Evolutionary conservation across 2,888 invertebrate species (phyloP).

Genomic region (Liopterus haemorrhoidalis): DNA sequence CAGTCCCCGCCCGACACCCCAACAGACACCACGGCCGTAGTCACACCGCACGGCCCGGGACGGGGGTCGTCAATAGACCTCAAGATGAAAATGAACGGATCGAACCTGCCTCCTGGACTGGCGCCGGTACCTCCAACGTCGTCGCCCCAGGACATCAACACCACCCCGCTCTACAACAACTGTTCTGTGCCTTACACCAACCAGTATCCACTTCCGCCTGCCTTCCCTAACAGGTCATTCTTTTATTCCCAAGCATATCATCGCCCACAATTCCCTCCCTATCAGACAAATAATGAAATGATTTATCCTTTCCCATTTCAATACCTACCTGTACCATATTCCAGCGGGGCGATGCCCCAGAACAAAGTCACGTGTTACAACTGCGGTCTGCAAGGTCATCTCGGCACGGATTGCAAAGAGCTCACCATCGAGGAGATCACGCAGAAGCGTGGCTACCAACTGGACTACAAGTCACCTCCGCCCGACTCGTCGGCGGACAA

Average conservation of each 20-base stretch:
- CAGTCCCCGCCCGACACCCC: slow-evolving; percentile 57
- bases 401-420: slow-evolving; percentile 81
- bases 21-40: slow-evolving; percentile 44
- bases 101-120: slow-evolving; percentile 33
- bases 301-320: slow-evolving; percentile 43
- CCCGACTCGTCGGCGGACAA: slow-evolving; percentile 29
- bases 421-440: slow-evolving; percentile 91
- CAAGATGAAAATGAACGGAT: slow-evolving; percentile 37
- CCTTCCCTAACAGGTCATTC: slow-evolving; percentile 36
- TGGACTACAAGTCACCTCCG: slow-evolving; percentile 51
- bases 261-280: slow-evolving; percentile 43
- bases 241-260: slow-evolving; percentile 41
- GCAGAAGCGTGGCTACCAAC: slow-evolving; percentile 61
- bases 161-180: slow-evolving; percentile 39
- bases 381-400: slow-evolving; percentile 80
- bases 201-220: slow-evolving; percentile 44
- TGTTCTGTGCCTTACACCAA: slow-evolving; percentile 51
- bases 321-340: slow-evolving; percentile 39
- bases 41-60: slow-evolving; percentile 36
- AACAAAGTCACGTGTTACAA: slow-evolving; percentile 80
- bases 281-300: slow-evolving; percentile 52
- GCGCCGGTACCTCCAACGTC: slow-evolving; percentile 31
- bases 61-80: slow-evolving; percentile 41
- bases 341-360: slow-evolving; percentile 49
- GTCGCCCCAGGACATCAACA: slow-evolving; percentile 42